A percentile compares a stretch with the other conserved stretches of the same genome.
These are phyloP conservation scores for Thamnophis elegans DNA, from an alignment of 2,797 vertebrate genomes.

Conservation along the genomic window DNA sequence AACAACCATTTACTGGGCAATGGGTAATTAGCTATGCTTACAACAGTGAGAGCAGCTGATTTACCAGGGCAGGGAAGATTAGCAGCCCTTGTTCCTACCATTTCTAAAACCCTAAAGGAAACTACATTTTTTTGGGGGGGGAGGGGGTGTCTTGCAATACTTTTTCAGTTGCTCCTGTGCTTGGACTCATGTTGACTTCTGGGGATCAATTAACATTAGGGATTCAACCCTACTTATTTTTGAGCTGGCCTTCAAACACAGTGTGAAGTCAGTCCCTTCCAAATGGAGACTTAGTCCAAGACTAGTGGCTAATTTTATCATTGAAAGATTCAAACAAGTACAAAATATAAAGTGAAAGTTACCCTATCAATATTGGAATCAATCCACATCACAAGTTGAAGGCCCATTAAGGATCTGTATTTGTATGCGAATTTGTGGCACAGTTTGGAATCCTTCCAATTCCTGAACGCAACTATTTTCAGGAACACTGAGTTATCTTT, in stretches of 20 bases:
- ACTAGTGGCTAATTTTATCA: neutral
- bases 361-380: neutral
- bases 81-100: neutral
- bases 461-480: conserved; percentile 1
- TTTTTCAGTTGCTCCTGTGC: neutral
- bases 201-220: neutral
- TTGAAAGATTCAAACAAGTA: neutral
- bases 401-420: neutral
- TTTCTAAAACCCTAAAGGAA: neutral
- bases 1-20: neutral
- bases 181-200: neutral
- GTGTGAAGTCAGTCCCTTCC: neutral
- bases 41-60: neutral
- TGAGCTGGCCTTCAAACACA: neutral
- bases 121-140: neutral
- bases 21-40: neutral
- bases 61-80: neutral
- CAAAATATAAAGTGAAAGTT: neutral
- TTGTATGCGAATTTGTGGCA: neutral
- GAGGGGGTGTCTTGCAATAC: neutral
- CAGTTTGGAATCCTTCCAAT: neutral
- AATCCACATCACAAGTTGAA: neutral
- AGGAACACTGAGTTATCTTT: neutral
- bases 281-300: neutral
- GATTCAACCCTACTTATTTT: neutral